Evolutionary conservation across 2,888 invertebrate genomes (phyloP).

Genomic region (Cephonodes hylas): DNA sequence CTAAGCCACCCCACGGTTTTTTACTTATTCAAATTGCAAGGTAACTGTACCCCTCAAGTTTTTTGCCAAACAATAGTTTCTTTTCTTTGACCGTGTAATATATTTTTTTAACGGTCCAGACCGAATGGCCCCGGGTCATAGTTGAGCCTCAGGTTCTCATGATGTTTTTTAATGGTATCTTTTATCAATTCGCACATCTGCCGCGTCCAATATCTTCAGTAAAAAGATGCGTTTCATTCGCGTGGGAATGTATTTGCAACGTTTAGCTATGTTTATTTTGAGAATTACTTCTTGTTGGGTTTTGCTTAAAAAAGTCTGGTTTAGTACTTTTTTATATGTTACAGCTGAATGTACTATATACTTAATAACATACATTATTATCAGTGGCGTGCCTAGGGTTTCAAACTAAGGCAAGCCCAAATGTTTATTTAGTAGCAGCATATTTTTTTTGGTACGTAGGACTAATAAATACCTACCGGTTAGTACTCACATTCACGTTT

Average conservation of each 20-base stretch:
- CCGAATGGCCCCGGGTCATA: conserved; percentile 74
- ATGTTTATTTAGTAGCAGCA: too few relatives aligned
- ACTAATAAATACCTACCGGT: too few relatives aligned
- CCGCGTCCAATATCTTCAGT: conserved; percentile 40
- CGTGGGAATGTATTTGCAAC: conserved; percentile 43
- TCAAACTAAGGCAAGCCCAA: too few relatives aligned
- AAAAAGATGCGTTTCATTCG: conserved; percentile 40
- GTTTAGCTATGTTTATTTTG: conserved; percentile 11
- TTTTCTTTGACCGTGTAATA: conserved; percentile 64
- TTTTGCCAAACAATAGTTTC: conserved; percentile 70
- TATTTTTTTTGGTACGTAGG: too few relatives aligned
- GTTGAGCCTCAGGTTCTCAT: conserved; percentile 73
- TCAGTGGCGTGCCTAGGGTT: too few relatives aligned
- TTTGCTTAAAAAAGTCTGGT: neutral
- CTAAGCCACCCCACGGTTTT: conserved; percentile 64
- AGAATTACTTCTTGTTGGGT: conserved; percentile 1
- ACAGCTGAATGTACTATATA: too few relatives aligned
- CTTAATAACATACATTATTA: too few relatives aligned
- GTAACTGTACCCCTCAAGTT: conserved; percentile 65
- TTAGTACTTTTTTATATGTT: neutral
- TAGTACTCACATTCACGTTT: too few relatives aligned
- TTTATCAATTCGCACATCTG: conserved; percentile 68
- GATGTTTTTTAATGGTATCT: conserved; percentile 59
- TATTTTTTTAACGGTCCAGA: conserved; percentile 71
- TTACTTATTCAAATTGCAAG: conserved; percentile 73